A percentile compares a stretch with the other conserved stretches of the same genome.
These are phyloP conservation scores for Anagrus nilaparvatae DNA, from an alignment of 1,140 invertebrate genomes.

Conservation along the genomic window DNA sequence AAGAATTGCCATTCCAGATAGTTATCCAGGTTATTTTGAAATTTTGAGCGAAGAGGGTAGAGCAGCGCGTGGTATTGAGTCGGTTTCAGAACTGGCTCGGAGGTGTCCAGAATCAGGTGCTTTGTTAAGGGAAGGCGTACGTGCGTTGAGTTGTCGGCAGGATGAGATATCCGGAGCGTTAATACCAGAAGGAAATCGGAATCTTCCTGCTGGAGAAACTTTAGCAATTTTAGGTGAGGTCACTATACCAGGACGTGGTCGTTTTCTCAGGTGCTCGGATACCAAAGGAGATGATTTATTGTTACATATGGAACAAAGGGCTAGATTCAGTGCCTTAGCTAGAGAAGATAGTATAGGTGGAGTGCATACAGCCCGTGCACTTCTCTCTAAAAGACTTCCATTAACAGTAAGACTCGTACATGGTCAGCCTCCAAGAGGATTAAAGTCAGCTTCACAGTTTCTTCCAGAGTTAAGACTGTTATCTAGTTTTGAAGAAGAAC, in stretches of 20 bases:
- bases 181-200: conserved; percentile 62
- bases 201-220: conserved; percentile 57
- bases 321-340: conserved; percentile 81
- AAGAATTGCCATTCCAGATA: conserved; percentile 77
- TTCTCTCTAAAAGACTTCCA: conserved; percentile 79
- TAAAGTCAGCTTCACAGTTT: conserved; percentile 70
- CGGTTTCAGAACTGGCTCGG: conserved; percentile 69
- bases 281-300: conserved; percentile 73
- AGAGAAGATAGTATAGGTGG: conserved; percentile 87
- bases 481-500: conserved; percentile 71
- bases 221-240: conserved; percentile 64
- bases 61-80: conserved; percentile 80
- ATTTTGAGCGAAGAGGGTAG: conserved; percentile 85
- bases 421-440: conserved; percentile 68
- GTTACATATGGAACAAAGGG: conserved; percentile 74
- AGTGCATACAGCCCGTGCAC: conserved; percentile 76
- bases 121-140: conserved; percentile 75
- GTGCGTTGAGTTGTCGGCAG: conserved; percentile 63
- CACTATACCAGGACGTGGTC: conserved; percentile 51
- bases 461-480: conserved; percentile 73
- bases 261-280: conserved; percentile 79
- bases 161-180: conserved; percentile 52
- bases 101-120: conserved; percentile 66
- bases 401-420: conserved; percentile 83
- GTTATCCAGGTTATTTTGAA: conserved; percentile 88